Evolutionary conservation across 2,113 vertebrate genomes (phyloP).

Genomic region (Andinoacara biseriatus): DNA sequence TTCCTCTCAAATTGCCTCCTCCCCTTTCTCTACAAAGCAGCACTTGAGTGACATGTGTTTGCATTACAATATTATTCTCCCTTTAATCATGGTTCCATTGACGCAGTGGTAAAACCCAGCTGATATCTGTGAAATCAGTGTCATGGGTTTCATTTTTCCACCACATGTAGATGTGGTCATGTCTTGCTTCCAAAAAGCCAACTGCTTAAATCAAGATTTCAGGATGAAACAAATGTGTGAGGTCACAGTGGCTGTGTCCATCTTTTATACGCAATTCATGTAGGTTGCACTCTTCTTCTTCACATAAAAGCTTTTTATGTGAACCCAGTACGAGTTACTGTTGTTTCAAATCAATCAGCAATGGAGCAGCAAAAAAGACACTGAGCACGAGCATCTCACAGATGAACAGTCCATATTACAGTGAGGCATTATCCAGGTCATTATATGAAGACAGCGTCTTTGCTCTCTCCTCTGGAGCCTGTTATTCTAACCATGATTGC

Average conservation of each 20-base stretch:
- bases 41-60: constrained; percentile 41
- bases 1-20: constrained; percentile 5
- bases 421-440: constrained; percentile 44
- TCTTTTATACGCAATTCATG: neutral
- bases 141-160: neutral
- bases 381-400: constrained; percentile 29
- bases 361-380: constrained; percentile 14
- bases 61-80: constrained; percentile 42
- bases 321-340: constrained; percentile 4
- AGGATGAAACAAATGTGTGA: neutral
- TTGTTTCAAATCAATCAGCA: constrained; percentile 46
- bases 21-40: neutral
- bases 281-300: neutral
- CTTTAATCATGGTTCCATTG: constrained; percentile 45
- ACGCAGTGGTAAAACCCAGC: neutral
- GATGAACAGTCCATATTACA: constrained; percentile 26
- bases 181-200: neutral
- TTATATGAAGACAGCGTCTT: constrained; percentile 35
- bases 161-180: neutral
- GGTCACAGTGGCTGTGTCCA: neutral
- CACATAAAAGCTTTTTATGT: constrained; percentile 25
- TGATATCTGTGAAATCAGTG: constrained; percentile 35
- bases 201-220: neutral
- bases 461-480: constrained; percentile 52
- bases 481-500: constrained; percentile 34